phyloP scores from a whole-genome alignment of 2,888 invertebrate species.

The Caenorhabditis sinica region DNA sequence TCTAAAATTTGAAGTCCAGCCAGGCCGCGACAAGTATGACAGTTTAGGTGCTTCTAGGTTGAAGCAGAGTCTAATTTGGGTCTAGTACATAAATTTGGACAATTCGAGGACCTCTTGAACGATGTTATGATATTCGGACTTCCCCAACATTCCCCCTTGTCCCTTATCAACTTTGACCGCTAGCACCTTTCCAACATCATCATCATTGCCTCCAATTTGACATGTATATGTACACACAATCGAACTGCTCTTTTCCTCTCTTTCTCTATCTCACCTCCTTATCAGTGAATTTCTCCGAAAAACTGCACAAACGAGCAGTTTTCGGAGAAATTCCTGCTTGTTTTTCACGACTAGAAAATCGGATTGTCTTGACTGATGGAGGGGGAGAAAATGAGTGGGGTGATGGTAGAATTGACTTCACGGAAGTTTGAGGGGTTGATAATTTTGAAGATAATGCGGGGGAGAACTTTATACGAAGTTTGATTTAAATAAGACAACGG shows the following conservation, averaged over 20 bases:
- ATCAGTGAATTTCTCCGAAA: constrained; percentile 50
- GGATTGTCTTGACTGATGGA: constrained; percentile 1
- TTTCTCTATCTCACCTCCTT: background rate
- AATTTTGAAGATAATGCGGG: too few species aligned
- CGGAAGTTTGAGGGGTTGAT: background rate
- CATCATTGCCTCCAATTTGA: constrained; percentile 25
- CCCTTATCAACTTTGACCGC: constrained; percentile 30
- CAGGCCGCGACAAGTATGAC: too few species aligned
- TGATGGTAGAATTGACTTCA: constrained; percentile 16
- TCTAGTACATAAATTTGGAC: too few species aligned
- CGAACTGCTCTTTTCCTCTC: background rate
- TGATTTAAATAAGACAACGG: too few species aligned
- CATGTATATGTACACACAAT: constrained; percentile 1
- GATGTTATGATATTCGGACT: too few species aligned
- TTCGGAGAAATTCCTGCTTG: constrained; percentile 48
- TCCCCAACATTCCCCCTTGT: background rate
- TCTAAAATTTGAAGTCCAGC: too few species aligned
- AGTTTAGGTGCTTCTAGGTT: too few species aligned
- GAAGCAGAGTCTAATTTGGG: too few species aligned
- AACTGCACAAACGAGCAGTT: constrained; percentile 18
- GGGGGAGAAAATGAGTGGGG: constrained; percentile 23
- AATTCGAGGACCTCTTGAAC: too few species aligned
- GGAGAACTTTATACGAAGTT: background rate
- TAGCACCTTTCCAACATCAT: background rate
- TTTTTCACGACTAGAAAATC: constrained; percentile 26